Evolutionary conservation across 2,797 vertebrate species (phyloP).

Genomic region (Fistularia tabacaria): DNA sequence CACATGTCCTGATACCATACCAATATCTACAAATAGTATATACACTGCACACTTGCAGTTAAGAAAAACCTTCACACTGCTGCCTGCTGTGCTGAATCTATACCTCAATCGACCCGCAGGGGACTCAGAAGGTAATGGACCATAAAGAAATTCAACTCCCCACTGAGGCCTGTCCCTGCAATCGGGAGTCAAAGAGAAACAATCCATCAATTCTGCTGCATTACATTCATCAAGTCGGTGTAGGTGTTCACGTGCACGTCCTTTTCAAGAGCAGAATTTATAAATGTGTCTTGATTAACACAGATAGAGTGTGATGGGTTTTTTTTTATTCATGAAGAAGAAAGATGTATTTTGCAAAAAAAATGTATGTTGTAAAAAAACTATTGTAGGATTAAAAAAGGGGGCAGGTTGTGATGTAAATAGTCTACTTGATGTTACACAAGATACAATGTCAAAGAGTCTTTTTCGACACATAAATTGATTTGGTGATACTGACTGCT

Average conservation of each 20-base stretch:
- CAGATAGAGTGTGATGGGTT: too few relatives aligned
- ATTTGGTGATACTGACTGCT: too few relatives aligned
- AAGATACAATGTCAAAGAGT: too few relatives aligned
- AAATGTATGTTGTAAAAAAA: conserved; percentile 10
- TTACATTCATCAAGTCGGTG: conserved; percentile 8
- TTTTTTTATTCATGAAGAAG: too few relatives aligned
- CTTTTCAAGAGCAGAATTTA: too few relatives aligned
- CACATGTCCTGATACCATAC: too few relatives aligned
- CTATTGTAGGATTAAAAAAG: conserved; percentile 1
- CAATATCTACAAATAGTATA: not conserved
- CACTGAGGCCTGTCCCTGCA: conserved; percentile 32
- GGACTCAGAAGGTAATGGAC: conserved; percentile 55
- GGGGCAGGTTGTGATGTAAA: too few relatives aligned
- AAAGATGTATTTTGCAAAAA: not conserved
- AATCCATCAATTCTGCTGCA: conserved; percentile 23
- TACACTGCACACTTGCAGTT: conserved; percentile 1
- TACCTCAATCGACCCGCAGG: conserved; percentile 46
- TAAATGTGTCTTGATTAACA: too few relatives aligned
- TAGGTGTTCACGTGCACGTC: not conserved
- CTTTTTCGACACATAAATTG: too few relatives aligned
- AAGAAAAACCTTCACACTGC: conserved; percentile 19
- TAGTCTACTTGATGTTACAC: too few relatives aligned
- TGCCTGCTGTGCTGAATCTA: conserved; percentile 46
- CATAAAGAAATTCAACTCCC: conserved; percentile 41
- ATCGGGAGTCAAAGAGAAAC: conserved; percentile 8